Evolutionary conservation across 1,140 invertebrate species (phyloP).

Genomic region (Drosophila lacteicornis): DNA sequence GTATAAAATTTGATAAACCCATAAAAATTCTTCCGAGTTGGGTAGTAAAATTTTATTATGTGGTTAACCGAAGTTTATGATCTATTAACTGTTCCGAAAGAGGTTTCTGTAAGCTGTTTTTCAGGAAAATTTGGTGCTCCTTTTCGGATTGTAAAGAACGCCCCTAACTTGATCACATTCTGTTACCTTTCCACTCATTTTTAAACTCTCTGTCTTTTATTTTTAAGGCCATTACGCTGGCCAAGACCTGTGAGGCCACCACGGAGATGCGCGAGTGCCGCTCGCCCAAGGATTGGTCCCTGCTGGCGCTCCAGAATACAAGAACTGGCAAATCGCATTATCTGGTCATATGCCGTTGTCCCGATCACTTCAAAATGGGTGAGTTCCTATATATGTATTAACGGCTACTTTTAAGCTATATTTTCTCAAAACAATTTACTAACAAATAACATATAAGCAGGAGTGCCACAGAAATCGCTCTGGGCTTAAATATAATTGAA

Average conservation of each 20-base stretch:
- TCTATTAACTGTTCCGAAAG: not conserved
- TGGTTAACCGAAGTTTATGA: not conserved
- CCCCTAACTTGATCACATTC: not conserved
- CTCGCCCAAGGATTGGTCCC: slow-evolving; percentile 94
- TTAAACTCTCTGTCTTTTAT: not conserved
- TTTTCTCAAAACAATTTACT: no score
- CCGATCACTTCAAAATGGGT: slow-evolving; percentile 93
- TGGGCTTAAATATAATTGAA: not conserved
- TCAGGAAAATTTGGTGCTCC: not conserved
- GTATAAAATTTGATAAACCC: no score
- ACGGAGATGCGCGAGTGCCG: slow-evolving; percentile 95
- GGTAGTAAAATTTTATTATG: not conserved
- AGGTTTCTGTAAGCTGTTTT: not conserved
- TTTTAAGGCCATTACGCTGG: slow-evolving; percentile 90
- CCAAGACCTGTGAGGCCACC: slow-evolving; percentile 96
- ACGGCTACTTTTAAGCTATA: not conserved
- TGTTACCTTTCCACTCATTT: not conserved
- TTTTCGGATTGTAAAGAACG: not conserved
- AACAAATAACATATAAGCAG: no score
- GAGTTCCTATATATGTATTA: slow-evolving; percentile 69
- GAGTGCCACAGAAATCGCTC: no score
- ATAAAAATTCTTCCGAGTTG: not conserved
- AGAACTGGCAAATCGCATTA: slow-evolving; percentile 97
- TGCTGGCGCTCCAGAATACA: slow-evolving; percentile 95
- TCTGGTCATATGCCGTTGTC: slow-evolving; percentile 96